Percentiles rank a stretch among this genome's conserved stretches.
These are phyloP conservation scores for Pseudomyrmex dendroicus DNA, from an alignment of 1,140 invertebrate species.

Conservation along the genomic window DNA sequence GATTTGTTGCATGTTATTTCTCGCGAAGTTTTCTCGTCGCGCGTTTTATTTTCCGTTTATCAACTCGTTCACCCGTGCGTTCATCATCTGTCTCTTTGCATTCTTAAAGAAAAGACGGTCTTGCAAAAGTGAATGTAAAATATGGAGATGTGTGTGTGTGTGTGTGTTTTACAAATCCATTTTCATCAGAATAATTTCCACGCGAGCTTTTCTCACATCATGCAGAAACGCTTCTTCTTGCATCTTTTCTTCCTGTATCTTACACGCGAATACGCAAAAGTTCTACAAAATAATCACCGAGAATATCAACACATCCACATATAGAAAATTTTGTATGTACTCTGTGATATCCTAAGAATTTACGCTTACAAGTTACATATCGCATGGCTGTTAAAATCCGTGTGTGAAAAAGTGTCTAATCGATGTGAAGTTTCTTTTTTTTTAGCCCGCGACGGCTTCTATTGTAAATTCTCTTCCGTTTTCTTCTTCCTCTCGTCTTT, in stretches of 20 bases:
- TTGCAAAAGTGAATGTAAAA: too few species aligned
- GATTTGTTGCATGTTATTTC: background rate
- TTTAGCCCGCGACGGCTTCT: conserved; percentile 31
- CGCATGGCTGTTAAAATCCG: conserved; percentile 67
- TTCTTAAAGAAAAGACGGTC: too few species aligned
- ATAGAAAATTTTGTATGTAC: background rate
- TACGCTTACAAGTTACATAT: conserved; percentile 42
- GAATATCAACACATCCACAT: too few species aligned
- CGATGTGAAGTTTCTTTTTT: background rate
- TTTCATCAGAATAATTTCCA: too few species aligned
- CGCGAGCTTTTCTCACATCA: too few species aligned
- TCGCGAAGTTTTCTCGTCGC: background rate
- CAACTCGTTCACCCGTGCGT: background rate
- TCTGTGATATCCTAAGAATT: conserved; percentile 18
- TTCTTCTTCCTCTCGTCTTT: conserved; percentile 13
- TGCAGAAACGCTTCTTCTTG: too few species aligned
- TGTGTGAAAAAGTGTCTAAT: conserved; percentile 67
- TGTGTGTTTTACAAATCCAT: too few species aligned
- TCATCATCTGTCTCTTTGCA: too few species aligned
- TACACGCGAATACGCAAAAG: too few species aligned
- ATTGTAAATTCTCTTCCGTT: conserved; percentile 33
- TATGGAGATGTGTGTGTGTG: too few species aligned
- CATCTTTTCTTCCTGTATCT: too few species aligned
- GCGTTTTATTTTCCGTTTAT: background rate
- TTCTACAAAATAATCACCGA: too few species aligned